Conservation (phyloP, 2,797 vertebrate species). For the Taeniopygia guttata region DNA sequence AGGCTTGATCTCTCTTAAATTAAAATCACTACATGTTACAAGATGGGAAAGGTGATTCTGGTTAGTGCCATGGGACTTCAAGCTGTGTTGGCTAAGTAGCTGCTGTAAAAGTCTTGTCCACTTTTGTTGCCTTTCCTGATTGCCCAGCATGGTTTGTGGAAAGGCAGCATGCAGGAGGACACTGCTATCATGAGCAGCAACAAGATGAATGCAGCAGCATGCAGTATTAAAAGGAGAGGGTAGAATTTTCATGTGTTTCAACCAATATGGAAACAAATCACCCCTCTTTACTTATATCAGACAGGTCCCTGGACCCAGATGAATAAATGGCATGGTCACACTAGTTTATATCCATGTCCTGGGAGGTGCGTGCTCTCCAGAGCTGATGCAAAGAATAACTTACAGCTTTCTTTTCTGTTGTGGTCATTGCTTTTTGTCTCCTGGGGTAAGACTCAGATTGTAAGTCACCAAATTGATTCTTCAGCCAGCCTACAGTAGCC, state of each 20-base stretch:
- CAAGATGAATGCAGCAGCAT: neutral
- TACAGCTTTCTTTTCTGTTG: neutral
- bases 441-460: neutral
- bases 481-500: neutral
- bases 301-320: neutral
- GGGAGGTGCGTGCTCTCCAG: neutral
- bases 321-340: neutral
- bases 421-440: neutral
- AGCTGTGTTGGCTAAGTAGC: neutral
- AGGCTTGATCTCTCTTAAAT: neutral
- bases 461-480: neutral
- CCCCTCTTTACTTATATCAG: neutral
- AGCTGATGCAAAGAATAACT: neutral
- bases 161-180: neutral
- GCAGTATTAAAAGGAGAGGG: neutral
- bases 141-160: neutral
- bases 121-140: neutral
- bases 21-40: neutral
- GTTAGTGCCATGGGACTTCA: neutral
- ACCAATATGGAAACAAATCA: neutral
- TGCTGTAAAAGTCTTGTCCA: neutral
- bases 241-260: neutral
- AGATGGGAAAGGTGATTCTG: neutral
- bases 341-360: neutral
- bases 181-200: accelerated